Conservation (phyloP, 2,797 vertebrate species). For the Malacoraja senta region DNA sequence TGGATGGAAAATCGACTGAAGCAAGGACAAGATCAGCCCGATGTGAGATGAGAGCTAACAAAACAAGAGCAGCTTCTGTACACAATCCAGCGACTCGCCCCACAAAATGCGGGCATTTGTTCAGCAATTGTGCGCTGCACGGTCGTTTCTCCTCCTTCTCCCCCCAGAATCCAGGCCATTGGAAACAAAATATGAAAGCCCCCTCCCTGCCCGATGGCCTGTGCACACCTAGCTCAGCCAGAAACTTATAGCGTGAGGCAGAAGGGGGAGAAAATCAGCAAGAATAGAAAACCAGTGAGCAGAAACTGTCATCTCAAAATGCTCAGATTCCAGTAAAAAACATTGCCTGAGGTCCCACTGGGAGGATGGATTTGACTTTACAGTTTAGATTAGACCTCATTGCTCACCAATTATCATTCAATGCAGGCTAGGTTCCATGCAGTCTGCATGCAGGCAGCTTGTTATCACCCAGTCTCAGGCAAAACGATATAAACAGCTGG, state of each 20-base stretch:
- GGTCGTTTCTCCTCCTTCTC: background rate
- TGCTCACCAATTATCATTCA: background rate
- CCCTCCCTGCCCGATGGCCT: background rate
- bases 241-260: background rate
- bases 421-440: background rate
- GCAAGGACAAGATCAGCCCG: background rate
- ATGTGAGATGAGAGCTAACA: background rate
- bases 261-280: background rate
- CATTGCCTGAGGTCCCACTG: background rate
- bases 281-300: background rate
- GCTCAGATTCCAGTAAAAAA: slow-evolving; percentile 2
- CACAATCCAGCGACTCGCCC: background rate
- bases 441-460: background rate
- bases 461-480: background rate
- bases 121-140: background rate
- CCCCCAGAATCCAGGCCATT: background rate
- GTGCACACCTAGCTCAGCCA: background rate
- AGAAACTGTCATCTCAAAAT: background rate
- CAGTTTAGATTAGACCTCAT: background rate
- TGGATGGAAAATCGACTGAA: background rate
- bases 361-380: background rate
- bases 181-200: background rate
- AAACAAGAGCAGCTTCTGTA: background rate
- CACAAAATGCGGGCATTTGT: background rate
- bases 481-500: slow-evolving; percentile 2